These are phyloP conservation scores for Conger conger DNA, from an alignment of 2,113 vertebrate genomes.

Conservation along the genomic window DNA sequence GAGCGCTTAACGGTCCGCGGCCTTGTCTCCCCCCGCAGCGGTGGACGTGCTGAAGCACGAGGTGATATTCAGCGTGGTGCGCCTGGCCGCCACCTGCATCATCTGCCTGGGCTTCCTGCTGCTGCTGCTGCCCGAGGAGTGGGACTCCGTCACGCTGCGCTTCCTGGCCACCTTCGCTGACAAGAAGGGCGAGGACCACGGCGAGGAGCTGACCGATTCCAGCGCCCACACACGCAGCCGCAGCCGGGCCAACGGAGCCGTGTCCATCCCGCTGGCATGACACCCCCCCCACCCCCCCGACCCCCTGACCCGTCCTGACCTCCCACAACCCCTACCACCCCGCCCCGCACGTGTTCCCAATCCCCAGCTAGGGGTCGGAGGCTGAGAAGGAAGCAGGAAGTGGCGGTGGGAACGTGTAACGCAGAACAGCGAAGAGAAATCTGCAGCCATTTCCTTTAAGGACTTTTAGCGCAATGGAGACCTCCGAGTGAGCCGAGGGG, in stretches of 20 bases:
- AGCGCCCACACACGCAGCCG: constrained; percentile 81
- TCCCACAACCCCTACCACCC: not conserved
- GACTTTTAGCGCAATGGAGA: not conserved
- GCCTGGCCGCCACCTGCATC: constrained; percentile 90
- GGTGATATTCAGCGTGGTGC: constrained; percentile 94
- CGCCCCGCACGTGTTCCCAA: not conserved
- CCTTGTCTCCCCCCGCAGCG: constrained; percentile 60
- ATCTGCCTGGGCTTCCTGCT: constrained; percentile 95
- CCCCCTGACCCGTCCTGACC: not conserved
- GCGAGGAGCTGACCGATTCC: constrained; percentile 84
- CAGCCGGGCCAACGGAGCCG: constrained; percentile 86
- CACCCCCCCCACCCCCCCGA: not conserved
- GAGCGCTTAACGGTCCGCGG: not conserved
- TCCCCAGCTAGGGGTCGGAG: not conserved
- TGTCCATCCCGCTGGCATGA: constrained; percentile 92
- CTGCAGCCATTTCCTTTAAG: not conserved
- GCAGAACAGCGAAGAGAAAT: not conserved
- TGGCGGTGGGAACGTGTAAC: not conserved
- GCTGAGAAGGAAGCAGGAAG: not conserved
- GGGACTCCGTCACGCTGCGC: constrained; percentile 91
- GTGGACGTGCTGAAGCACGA: constrained; percentile 95
- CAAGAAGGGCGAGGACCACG: constrained; percentile 88
- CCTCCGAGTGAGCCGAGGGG: not conserved
- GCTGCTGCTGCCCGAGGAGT: constrained; percentile 93
- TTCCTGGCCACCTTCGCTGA: constrained; percentile 91